Percentiles rank a stretch among this genome's conserved stretches.
Evolutionary conservation across 2,888 invertebrate genomes (phyloP).

Genomic region (Caenorhabditis japonica): DNA sequence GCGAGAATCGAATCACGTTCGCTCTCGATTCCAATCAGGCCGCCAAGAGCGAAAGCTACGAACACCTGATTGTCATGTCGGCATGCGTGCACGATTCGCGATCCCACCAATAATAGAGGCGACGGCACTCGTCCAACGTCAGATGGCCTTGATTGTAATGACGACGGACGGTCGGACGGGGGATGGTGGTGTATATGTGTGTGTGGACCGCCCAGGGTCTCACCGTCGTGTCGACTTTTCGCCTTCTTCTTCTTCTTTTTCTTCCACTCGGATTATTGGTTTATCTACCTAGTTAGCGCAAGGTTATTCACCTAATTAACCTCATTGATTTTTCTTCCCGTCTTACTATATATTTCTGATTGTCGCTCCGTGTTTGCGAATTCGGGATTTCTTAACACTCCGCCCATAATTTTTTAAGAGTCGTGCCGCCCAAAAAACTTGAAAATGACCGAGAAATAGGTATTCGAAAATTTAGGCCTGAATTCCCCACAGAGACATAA

Average conservation of each 20-base stretch:
- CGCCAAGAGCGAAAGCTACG: slow-evolving; percentile 7
- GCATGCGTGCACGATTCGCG: slow-evolving; percentile 11
- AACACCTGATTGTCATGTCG: slow-evolving; percentile 44
- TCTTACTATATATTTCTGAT: no score
- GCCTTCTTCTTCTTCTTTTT: slow-evolving; percentile 20
- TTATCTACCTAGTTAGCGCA: slow-evolving; percentile 49
- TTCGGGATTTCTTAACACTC: no score
- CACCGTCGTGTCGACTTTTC: slow-evolving; percentile 53
- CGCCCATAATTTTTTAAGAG: slow-evolving; percentile 1
- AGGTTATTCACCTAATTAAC: slow-evolving; percentile 44
- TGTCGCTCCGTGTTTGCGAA: no score
- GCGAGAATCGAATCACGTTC: slow-evolving; percentile 3
- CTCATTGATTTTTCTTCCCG: slow-evolving; percentile 7
- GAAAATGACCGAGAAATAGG: no score
- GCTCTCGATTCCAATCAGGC: slow-evolving; percentile 25
- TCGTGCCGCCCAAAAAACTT: slow-evolving; percentile 1
- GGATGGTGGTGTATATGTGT: no score
- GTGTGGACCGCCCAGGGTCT: slow-evolving; percentile 26
- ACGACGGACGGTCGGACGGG: slow-evolving; percentile 34
- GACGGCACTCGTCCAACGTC: slow-evolving; percentile 37
- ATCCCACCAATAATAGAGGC: slow-evolving; percentile 28
- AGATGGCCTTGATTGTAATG: slow-evolving; percentile 54
- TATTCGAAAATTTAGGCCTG: no score
- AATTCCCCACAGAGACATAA: slow-evolving; percentile 1
- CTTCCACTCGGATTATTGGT: slow-evolving; percentile 40